Conservation (phyloP, 2,113 vertebrate genomes). For the Peromyscus polionotus region DNA sequence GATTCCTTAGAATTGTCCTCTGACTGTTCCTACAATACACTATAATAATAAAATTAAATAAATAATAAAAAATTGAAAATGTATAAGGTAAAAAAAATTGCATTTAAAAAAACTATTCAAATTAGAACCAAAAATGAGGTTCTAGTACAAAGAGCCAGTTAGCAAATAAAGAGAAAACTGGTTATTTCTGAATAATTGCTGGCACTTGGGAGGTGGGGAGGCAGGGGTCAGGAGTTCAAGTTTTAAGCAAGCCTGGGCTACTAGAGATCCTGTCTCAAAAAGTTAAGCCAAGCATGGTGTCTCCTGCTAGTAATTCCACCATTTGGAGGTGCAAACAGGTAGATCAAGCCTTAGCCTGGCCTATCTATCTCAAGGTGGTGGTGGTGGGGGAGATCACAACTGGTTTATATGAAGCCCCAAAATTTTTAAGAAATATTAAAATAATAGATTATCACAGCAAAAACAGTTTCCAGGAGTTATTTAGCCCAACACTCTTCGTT, state of each 20-base stretch:
- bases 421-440: conserved; percentile 44
- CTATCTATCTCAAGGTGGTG: background rate
- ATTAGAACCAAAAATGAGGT: background rate
- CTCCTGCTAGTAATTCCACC: background rate
- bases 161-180: background rate
- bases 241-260: too few relatives aligned
- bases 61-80: background rate
- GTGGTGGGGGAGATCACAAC: background rate
- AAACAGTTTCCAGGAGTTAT: conserved; percentile 7
- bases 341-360: background rate
- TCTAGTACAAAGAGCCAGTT: background rate
- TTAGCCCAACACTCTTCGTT: background rate
- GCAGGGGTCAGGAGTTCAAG: background rate
- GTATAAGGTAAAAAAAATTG: background rate
- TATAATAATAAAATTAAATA: background rate
- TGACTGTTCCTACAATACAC: background rate
- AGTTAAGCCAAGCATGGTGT: background rate
- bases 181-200: background rate
- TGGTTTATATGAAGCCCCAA: background rate
- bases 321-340: background rate
- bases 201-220: background rate
- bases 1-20: background rate
- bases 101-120: background rate
- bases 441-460: conserved; percentile 15
- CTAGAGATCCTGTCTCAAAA: background rate